Base-by-base conservation (phyloP, 2,888 invertebrate species). In the Crematogaster levior region DNA sequence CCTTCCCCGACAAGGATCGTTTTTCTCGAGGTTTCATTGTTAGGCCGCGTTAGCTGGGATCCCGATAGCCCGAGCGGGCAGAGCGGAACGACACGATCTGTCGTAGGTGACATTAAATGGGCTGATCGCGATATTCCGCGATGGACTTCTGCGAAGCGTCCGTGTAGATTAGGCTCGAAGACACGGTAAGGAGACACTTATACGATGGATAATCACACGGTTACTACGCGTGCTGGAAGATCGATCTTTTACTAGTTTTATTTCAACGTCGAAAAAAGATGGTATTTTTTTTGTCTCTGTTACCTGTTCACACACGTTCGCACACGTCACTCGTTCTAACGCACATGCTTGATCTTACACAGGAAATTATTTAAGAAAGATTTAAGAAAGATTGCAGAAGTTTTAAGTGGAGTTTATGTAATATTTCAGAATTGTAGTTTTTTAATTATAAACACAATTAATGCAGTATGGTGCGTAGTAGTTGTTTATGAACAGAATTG, bases 1-100 rank as follows among this genome's bases (percentile, higher is more conserved):
- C 81, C 61, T 18, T 18, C 24, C 27, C 66, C 86, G 84, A 85
- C 89, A 10, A 83, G 80, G 85, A 84, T 88, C 86, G 85, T 90
- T 89, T 88, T 88, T 85, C 90, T 84, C 84, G 73, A 43, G 60
- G 82, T 86, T 89, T 89, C 89, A 88, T 89, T 86, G 90, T 90
- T 90, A 84, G 86, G 58, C 60, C 81, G 70, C 81, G 86, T 61
- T 68, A 83, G 81, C 66, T 82, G 53, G 70, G 43, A 21, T 24
- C 65, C 70, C 65, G 83, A 77, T 60, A 72, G 56, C 24, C 75
- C 65, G 81, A 34, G 63, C 58, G 24, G 51, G 21, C 27, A 43
- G 40, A 43, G 18, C 10, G 58, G 24, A 5, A 15, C 63, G 58
- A 72, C 81, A 74, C 70, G 79, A 75, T 83, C 60, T 46, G 56